These are phyloP conservation scores for Aricia artaxerxes DNA, from an alignment of 2,888 invertebrate genomes.

Conservation along the genomic window DNA sequence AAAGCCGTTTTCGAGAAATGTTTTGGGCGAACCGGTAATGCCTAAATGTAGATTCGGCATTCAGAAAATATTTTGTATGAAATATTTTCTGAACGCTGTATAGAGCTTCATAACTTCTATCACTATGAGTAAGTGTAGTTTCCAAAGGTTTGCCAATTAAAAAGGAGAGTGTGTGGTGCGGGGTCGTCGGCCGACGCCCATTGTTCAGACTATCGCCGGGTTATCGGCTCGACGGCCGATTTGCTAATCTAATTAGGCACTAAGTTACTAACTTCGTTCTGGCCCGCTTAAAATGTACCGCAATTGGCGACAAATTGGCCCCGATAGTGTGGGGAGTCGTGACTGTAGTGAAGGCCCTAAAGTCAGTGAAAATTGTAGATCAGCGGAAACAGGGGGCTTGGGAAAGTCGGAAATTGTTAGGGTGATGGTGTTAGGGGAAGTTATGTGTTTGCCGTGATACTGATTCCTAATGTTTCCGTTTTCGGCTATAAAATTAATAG, in stretches of 20 bases:
- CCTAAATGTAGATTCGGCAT: too few relatives aligned
- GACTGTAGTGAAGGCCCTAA: not conserved
- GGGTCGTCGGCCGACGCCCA: conserved; percentile 37
- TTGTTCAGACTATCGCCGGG: conserved; percentile 40
- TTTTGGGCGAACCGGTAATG: too few relatives aligned
- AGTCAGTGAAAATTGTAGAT: not conserved
- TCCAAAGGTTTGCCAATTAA: not conserved
- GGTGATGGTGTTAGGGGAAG: not conserved
- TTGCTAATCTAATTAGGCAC: conserved; percentile 35
- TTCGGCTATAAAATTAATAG: not conserved
- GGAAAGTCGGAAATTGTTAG: not conserved
- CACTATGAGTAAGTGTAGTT: not conserved
- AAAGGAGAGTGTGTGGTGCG: not conserved
- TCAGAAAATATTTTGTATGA: too few relatives aligned
- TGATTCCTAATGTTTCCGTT: not conserved
- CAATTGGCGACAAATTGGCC: not conserved
- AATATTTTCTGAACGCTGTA: too few relatives aligned
- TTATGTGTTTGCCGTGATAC: not conserved
- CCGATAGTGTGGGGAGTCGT: not conserved
- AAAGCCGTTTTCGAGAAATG: not conserved
- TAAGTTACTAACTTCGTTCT: conserved; percentile 19
- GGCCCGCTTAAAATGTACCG: not conserved
- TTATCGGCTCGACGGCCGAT: conserved; percentile 39
- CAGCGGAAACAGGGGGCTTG: not conserved
- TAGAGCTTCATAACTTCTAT: not conserved